Conservation (phyloP, 1,140 invertebrate genomes). For the Steinernema feltiae region DNA sequence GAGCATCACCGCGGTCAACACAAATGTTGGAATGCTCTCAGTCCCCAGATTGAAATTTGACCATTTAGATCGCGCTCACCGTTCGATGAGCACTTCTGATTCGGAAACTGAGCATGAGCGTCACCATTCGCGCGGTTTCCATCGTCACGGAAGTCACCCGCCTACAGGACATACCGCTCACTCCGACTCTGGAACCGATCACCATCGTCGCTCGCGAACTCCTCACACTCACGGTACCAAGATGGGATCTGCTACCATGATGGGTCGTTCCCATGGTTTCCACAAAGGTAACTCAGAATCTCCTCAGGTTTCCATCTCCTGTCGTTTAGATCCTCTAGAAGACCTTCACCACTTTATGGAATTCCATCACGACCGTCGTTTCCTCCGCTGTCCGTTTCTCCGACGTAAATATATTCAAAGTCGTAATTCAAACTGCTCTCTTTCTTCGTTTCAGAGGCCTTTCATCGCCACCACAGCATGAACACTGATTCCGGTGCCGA, state of each 20-base stretch:
- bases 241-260: neutral
- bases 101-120: too few species aligned
- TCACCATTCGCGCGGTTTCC: too few species aligned
- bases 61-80: neutral
- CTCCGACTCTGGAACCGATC: neutral
- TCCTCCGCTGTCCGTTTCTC: neutral
- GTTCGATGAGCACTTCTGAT: too few species aligned
- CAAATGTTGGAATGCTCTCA: neutral
- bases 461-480: neutral
- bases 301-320: too few species aligned
- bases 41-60: neutral
- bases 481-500: neutral
- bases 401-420: neutral
- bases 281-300: too few species aligned
- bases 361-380: neutral
- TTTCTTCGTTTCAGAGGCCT: neutral
- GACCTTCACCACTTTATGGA: neutral
- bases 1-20: neutral
- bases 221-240: neutral
- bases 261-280: neutral
- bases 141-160: too few species aligned
- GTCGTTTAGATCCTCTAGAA: too few species aligned
- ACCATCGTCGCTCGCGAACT: neutral
- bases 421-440: too few species aligned
- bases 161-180: too few species aligned